These are phyloP conservation scores for Macroramphosus scolopax DNA, from an alignment of 2,797 vertebrate species.

Conservation along the genomic window DNA sequence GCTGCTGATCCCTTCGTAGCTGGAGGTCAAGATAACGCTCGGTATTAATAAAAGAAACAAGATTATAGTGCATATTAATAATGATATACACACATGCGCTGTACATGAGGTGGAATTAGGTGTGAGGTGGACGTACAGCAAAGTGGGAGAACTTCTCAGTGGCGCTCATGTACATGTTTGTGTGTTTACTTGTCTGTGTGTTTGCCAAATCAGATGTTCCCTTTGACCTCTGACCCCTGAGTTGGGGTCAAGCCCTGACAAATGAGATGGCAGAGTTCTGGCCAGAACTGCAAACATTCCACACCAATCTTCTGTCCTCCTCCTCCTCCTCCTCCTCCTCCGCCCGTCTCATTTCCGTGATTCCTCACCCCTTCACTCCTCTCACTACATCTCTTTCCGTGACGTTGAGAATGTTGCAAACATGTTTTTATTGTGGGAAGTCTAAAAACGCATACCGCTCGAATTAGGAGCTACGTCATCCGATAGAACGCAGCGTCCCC, in stretches of 20 bases:
- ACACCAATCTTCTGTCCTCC: slow-evolving; percentile 70
- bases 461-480: slow-evolving; percentile 44
- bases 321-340: slow-evolving; percentile 47
- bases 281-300: slow-evolving; percentile 73
- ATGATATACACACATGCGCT: slow-evolving; percentile 49
- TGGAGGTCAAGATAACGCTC: slow-evolving; percentile 52
- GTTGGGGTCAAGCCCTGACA: slow-evolving; percentile 70
- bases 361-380: slow-evolving; percentile 47
- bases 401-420: slow-evolving; percentile 43
- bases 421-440: slow-evolving; percentile 40
- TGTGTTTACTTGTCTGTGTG: slow-evolving; percentile 45
- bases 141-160: slow-evolving; percentile 29
- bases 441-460: slow-evolving; percentile 31
- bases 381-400: slow-evolving; percentile 33
- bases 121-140: slow-evolving; percentile 31
- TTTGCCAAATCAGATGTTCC: slow-evolving; percentile 62
- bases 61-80: slow-evolving; percentile 45
- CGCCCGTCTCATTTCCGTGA: slow-evolving; percentile 49
- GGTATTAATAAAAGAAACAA: no score
- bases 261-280: slow-evolving; percentile 68
- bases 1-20: slow-evolving; percentile 38
- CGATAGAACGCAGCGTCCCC: slow-evolving; percentile 34
- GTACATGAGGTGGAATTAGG: slow-evolving; percentile 46
- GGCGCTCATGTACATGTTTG: slow-evolving; percentile 40
- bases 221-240: slow-evolving; percentile 62